These are phyloP conservation scores for Ylistrum balloti DNA, from an alignment of 1,140 invertebrate genomes.

Conservation along the genomic window DNA sequence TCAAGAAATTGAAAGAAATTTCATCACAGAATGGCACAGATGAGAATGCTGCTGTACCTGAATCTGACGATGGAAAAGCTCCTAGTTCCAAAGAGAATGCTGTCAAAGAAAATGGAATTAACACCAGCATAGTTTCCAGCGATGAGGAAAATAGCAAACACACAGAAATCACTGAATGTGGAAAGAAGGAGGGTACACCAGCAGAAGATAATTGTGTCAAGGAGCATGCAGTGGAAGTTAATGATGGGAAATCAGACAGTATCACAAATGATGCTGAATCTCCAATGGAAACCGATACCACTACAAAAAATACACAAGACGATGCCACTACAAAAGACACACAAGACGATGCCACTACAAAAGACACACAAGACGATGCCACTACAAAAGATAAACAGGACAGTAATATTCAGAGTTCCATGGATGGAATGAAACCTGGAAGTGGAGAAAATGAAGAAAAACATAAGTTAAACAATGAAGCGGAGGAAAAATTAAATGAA, in stretches of 20 bases:
- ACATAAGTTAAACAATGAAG: background rate
- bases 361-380: too few species aligned
- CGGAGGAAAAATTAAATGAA: background rate
- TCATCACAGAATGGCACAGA: slow-evolving; percentile 43
- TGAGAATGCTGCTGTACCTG: background rate
- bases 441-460: slow-evolving; percentile 23
- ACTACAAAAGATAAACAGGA: too few species aligned
- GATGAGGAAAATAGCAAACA: background rate
- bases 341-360: too few species aligned
- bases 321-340: too few species aligned
- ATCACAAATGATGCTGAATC: slow-evolving; percentile 37
- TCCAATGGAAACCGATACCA: slow-evolving; percentile 37
- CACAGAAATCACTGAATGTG: slow-evolving; percentile 3
- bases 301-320: too few species aligned
- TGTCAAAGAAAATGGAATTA: background rate
- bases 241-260: slow-evolving; percentile 42
- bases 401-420: too few species aligned
- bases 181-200: background rate
- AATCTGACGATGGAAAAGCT: background rate
- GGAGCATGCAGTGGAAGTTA: slow-evolving; percentile 46
- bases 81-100: slow-evolving; percentile 37
- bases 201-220: background rate
- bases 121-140: background rate
- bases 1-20: background rate
- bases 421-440: background rate